Conservation (phyloP, 1,140 invertebrate species). For the Bombus ignitus region DNA sequence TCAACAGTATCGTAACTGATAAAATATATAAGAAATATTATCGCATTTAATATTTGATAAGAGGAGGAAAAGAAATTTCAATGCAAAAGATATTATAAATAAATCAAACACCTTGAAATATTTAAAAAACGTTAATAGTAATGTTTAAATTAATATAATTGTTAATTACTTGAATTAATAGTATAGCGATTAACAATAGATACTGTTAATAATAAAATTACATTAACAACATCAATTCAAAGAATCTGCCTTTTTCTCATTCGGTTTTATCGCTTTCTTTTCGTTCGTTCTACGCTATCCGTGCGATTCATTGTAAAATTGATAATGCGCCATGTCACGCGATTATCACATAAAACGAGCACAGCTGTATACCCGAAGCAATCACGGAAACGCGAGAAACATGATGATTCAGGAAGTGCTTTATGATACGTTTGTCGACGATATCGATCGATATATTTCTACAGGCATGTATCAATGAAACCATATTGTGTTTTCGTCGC, state of each 20-base stretch:
- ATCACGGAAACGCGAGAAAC: not conserved
- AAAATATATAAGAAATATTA: too few relatives aligned
- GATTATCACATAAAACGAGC: not conserved
- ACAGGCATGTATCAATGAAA: too few relatives aligned
- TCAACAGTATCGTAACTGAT: too few relatives aligned
- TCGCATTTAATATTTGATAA: too few relatives aligned
- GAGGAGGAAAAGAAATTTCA: too few relatives aligned
- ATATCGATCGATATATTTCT: not conserved
- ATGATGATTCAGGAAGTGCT: not conserved
- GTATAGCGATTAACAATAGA: not conserved
- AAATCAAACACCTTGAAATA: not conserved
- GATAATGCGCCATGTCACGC: not conserved
- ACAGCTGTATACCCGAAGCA: not conserved
- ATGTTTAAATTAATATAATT: too few relatives aligned
- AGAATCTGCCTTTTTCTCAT: not conserved
- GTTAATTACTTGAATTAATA: not conserved
- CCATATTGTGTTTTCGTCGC: not conserved
- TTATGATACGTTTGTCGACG: not conserved
- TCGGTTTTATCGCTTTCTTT: not conserved
- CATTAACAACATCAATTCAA: not conserved
- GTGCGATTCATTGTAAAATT: not conserved
- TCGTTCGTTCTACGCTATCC: not conserved
- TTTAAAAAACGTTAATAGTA: not conserved
- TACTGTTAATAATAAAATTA: not conserved
- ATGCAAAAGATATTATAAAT: too few relatives aligned